phyloP scores from a whole-genome alignment of 2,888 invertebrate species.

The Cosmopolites sordidus region DNA sequence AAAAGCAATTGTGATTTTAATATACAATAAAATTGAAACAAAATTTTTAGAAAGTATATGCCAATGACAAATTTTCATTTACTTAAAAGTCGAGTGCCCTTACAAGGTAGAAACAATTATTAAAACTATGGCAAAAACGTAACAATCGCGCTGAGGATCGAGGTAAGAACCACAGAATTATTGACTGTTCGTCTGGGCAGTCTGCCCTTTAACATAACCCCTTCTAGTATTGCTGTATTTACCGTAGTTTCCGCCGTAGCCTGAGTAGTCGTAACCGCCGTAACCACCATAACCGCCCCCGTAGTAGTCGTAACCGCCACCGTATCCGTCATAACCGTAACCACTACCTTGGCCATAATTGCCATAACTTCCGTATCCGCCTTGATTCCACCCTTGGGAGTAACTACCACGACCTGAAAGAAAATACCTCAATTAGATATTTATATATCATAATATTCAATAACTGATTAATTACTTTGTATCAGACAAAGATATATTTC shows the following conservation, averaged over 20 bases:
- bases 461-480: too few species aligned
- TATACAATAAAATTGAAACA: not conserved
- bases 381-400: slow-evolving; percentile 23
- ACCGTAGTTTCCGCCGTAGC: slow-evolving; percentile 77
- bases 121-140: not conserved
- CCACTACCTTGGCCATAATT: slow-evolving; percentile 62
- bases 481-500: too few species aligned
- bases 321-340: slow-evolving; percentile 54
- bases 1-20: slow-evolving; percentile 3
- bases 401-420: slow-evolving; percentile 47
- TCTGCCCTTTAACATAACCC: slow-evolving; percentile 7
- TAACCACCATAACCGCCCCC: slow-evolving; percentile 75
- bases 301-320: slow-evolving; percentile 63
- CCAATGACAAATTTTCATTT: slow-evolving; percentile 8
- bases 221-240: slow-evolving; percentile 52
- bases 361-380: slow-evolving; percentile 32
- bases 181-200: slow-evolving; percentile 6
- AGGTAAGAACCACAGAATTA: slow-evolving; percentile 1
- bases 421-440: too few species aligned
- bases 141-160: not conserved
- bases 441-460: too few species aligned
- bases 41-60: slow-evolving; percentile 12
- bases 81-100: slow-evolving; percentile 4
- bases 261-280: slow-evolving; percentile 76
- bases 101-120: slow-evolving; percentile 12